phyloP scores from a whole-genome alignment of 2,113 vertebrate genomes.

The Symphodus melops region DNA sequence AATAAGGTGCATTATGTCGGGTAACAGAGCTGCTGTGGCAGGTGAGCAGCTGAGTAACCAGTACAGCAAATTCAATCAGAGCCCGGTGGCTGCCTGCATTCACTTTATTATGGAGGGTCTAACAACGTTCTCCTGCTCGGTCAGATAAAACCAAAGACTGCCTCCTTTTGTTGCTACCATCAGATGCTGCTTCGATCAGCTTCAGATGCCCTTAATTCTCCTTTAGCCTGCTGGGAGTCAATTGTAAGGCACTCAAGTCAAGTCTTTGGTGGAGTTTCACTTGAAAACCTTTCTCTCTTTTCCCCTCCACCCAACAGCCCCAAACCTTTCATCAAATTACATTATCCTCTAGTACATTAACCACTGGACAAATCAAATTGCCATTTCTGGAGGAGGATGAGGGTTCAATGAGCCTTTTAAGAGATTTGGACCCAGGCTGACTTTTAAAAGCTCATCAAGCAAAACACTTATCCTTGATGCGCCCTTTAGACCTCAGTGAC shows the following conservation, averaged over 20 bases:
- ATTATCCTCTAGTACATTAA: constrained; percentile 79
- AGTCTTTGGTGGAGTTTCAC: constrained; percentile 45
- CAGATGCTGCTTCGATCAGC: constrained; percentile 31
- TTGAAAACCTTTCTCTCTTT: constrained; percentile 57
- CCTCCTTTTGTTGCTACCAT: constrained; percentile 61
- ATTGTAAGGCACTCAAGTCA: constrained; percentile 43
- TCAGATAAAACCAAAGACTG: constrained; percentile 62
- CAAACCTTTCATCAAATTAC: constrained; percentile 62
- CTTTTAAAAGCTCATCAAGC: constrained; percentile 77
- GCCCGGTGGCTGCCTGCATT: constrained; percentile 51
- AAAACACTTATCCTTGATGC: constrained; percentile 73
- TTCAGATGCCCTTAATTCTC: constrained; percentile 39
- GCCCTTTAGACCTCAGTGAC: constrained; percentile 67
- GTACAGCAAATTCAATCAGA: constrained; percentile 70
- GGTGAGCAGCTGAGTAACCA: constrained; percentile 65
- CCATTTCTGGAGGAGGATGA: constrained; percentile 63
- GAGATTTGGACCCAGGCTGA: constrained; percentile 68
- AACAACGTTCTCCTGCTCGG: constrained; percentile 63
- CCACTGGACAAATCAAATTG: constrained; percentile 76
- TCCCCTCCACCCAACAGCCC: constrained; percentile 18
- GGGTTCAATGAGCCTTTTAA: constrained; percentile 80
- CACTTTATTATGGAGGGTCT: constrained; percentile 61
- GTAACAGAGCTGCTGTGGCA: constrained; percentile 54
- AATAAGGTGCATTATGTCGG: constrained; percentile 22
- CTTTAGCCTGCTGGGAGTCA: constrained; percentile 6